These are phyloP conservation scores for Drosophila prolongata DNA, from an alignment of 2,888 invertebrate genomes.

Conservation along the genomic window DNA sequence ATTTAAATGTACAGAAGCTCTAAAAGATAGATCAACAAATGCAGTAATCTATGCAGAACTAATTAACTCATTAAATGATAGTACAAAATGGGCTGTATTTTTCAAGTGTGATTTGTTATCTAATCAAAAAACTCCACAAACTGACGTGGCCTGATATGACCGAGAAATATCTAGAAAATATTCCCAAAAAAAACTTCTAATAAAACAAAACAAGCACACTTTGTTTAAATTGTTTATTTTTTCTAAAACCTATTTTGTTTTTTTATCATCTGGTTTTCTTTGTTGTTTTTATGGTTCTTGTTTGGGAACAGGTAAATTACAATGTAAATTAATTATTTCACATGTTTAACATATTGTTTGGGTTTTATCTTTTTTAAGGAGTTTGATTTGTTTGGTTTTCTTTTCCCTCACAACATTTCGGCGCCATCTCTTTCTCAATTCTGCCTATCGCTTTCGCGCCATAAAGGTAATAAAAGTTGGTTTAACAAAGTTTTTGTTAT, in stretches of 20 bases:
- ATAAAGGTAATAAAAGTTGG: constrained; percentile 41
- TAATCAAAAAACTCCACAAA: not conserved
- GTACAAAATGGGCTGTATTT: not conserved
- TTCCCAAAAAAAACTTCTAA: not conserved
- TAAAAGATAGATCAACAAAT: not conserved
- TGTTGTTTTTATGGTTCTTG: constrained; percentile 14
- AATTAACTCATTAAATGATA: constrained; percentile 4
- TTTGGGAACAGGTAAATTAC: constrained; percentile 33
- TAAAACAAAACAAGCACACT: constrained; percentile 1
- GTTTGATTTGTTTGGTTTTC: constrained; percentile 30
- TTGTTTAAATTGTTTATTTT: constrained; percentile 46
- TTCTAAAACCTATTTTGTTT: constrained; percentile 55
- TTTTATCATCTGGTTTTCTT: constrained; percentile 33
- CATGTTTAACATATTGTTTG: constrained; percentile 54
- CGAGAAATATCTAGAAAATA: not conserved
- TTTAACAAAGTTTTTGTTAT: constrained; percentile 57
- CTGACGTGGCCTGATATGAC: not conserved
- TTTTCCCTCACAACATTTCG: constrained; percentile 39
- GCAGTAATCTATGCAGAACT: not conserved
- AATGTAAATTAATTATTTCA: constrained; percentile 30
- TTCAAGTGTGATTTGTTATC: not conserved
- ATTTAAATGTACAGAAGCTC: not conserved
- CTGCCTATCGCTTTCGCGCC: constrained; percentile 24
- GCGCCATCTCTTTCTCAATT: constrained; percentile 21
- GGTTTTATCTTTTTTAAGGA: constrained; percentile 22